Evolutionary conservation across 2,113 vertebrate genomes (phyloP), one percentile per base, ranked within the genome.

Genomic region (Channa maculata): DNA sequence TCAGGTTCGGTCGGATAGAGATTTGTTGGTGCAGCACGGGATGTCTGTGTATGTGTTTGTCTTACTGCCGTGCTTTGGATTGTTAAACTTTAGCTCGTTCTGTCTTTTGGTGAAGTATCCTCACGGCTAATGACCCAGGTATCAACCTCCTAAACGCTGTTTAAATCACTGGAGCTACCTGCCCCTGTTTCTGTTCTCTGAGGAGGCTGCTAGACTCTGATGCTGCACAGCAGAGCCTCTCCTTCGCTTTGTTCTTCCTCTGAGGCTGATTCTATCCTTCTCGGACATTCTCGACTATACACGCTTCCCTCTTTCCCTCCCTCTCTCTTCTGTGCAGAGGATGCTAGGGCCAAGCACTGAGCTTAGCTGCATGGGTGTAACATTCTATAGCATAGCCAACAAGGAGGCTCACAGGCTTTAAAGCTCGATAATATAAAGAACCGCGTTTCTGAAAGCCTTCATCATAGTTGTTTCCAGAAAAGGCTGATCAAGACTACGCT

Each of bases 331-430:
- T 55, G 33, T 46, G 54, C 36, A 54, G 67, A 8, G 10, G 70
- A 51, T 75, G 74, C 65, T 68, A 72, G 83, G 55, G 80, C 80
- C 85, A 43, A 74, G 79, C 79, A 71, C 50, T 55, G 85, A 83
- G 87, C 37, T 13, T 13, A 44, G 33, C 39, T 38, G 67, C 48
- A 2, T 13, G 9, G 65, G 36, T 75, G 41, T 58, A 8, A 49
- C 43, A 54, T 64, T 50, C 43, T 13, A 43, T 53, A 15, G 36
- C 54, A 44, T n/a, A 48, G 36, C 52, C n/a, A 2, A 38, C 41
- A 65, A 48, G 39, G 44, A 59, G 13, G 60, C 58, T 24, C 60
- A 24, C 50, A 14, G 11, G 43, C 43, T 74, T 5, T 75, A 8
- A 59, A 61, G 55, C 11, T 24, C 1, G 24, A 24, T 61, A 0